phyloP scores from a whole-genome alignment of 2,888 invertebrate genomes.

The Branchellion lobata region DNA sequence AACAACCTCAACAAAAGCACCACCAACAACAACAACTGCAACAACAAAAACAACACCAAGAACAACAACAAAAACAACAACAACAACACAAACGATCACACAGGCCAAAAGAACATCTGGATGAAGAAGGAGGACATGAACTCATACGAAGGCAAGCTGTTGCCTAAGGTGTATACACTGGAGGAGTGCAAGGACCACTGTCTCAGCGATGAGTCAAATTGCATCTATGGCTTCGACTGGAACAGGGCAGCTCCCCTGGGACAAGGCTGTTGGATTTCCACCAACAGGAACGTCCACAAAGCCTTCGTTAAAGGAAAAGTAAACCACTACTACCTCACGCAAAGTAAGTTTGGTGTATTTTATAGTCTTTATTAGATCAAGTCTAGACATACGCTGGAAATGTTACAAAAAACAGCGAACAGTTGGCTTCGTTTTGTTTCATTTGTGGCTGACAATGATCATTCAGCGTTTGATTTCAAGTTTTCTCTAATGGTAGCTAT shows the following conservation, averaged over 20 bases:
- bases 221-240: slow-evolving; percentile 32
- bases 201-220: neutral
- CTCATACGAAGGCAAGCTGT: neutral
- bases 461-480: too few species aligned
- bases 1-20: too few species aligned
- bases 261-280: slow-evolving; percentile 34
- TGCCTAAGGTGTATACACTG: slow-evolving; percentile 1
- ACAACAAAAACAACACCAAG: neutral
- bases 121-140: neutral
- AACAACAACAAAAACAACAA: neutral
- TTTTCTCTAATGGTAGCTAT: too few species aligned
- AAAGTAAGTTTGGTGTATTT: neutral
- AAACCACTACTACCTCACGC: neutral
- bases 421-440: too few species aligned
- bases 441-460: too few species aligned
- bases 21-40: neutral
- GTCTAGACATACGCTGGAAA: too few species aligned
- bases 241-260: slow-evolving; percentile 6
- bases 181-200: slow-evolving; percentile 29
- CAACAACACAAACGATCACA: neutral
- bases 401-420: too few species aligned
- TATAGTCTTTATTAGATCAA: too few species aligned
- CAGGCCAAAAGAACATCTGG: neutral
- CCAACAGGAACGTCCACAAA: neutral
- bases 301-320: neutral